phyloP scores from a whole-genome alignment of 1,140 invertebrate species.

The Zaprionus davidi region DNA sequence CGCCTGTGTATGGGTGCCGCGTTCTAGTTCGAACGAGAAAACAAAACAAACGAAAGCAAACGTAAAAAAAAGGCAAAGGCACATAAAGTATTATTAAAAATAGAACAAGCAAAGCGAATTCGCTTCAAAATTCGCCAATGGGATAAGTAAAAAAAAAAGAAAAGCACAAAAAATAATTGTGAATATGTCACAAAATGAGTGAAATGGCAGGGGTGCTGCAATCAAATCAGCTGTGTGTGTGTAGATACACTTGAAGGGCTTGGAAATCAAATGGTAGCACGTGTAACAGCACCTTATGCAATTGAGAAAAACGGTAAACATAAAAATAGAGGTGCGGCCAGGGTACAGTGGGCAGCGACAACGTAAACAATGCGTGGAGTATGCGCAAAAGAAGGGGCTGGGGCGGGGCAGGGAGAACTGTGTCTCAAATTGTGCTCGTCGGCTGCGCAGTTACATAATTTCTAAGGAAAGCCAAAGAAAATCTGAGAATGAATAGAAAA shows the following conservation, averaged over 20 bases:
- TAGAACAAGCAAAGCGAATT: constrained; percentile 51
- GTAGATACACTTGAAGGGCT: constrained; percentile 72
- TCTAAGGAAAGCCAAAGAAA: constrained; percentile 39
- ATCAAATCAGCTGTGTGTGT: constrained; percentile 9
- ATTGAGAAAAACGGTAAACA: constrained; percentile 23
- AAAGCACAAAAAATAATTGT: background rate
- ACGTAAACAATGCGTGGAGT: constrained; percentile 43
- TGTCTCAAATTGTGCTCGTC: background rate
- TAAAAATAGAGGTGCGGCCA: background rate
- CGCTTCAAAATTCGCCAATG: constrained; percentile 38
- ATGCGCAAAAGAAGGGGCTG: constrained; percentile 21
- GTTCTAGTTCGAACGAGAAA: constrained; percentile 64
- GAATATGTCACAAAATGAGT: constrained; percentile 5
- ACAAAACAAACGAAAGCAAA: constrained; percentile 57
- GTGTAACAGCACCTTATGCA: constrained; percentile 66
- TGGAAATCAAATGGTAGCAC: constrained; percentile 71
- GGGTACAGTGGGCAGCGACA: constrained; percentile 14
- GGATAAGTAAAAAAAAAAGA: constrained; percentile 27
- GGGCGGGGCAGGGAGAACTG: background rate
- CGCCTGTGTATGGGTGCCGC: constrained; percentile 36
- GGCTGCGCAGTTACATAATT: constrained; percentile 64
- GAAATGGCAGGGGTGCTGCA: background rate
- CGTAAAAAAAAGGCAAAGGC: constrained; percentile 50
- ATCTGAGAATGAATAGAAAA: constrained; percentile 57
- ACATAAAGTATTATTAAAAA: constrained; percentile 67